A percentile compares a stretch with the other conserved stretches of the same genome.
Conservation (phyloP, 2,888 invertebrate genomes). For the Alloscopus bannaensis region DNA sequence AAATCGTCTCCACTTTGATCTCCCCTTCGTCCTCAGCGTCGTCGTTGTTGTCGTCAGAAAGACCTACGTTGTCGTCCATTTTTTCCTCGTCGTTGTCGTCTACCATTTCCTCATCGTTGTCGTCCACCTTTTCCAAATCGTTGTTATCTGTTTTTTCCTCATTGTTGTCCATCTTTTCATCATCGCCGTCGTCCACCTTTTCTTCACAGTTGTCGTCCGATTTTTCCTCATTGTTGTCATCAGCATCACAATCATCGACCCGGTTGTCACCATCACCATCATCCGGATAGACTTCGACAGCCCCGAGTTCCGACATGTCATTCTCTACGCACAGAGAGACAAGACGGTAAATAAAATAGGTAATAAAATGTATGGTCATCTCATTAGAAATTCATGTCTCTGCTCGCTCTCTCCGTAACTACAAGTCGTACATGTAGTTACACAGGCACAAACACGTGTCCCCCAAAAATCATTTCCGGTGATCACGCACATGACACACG, state of each 20-base stretch:
- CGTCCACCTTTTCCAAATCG: background rate
- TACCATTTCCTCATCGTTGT: background rate
- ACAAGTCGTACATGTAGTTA: too few relatives aligned
- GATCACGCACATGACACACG: too few relatives aligned
- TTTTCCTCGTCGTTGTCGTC: slow-evolving; percentile 1
- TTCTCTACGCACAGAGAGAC: too few relatives aligned
- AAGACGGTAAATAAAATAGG: too few relatives aligned
- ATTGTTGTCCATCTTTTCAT: background rate
- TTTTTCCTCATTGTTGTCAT: background rate
- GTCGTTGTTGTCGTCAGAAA: background rate
- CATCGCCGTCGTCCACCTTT: background rate
- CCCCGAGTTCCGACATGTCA: background rate
- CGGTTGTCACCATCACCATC: background rate
- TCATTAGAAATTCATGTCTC: too few relatives aligned
- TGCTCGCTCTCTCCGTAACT: too few relatives aligned
- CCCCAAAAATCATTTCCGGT: too few relatives aligned
- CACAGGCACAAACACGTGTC: too few relatives aligned
- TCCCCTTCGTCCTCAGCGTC: slow-evolving; percentile 1
- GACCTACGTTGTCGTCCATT: background rate
- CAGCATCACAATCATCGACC: background rate
- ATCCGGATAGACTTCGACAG: background rate
- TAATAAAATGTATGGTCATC: too few relatives aligned
- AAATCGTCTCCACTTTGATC: background rate
- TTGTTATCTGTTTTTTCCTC: background rate
- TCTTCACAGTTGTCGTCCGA: background rate